Base-by-base conservation (phyloP, 2,888 invertebrate species). In the Drosophila ochracea region DNA sequence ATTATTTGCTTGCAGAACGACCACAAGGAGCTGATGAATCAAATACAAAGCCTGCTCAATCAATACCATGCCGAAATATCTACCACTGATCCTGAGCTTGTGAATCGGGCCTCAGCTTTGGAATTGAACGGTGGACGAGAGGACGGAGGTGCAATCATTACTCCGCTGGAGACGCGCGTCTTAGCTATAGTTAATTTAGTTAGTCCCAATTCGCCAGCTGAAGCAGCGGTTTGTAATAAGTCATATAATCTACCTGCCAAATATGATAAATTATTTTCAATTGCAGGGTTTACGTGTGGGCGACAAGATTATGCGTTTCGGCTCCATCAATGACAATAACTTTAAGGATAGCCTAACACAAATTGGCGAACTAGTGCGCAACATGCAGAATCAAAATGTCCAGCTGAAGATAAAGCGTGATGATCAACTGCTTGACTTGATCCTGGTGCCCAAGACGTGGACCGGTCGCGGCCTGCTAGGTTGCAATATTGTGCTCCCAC, bases 1-100 rank as follows among this genome's bases (percentile, higher is more conserved):
- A 97, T 99, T 66, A 97, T 97, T 91, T 97, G 98, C 92, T 94
- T 98, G 28, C 97, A 97, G 93, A 99, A 98, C 94, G 99, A 99
- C 93, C 96, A 97, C 91, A 97, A 97, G 92, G 94, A 94, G 2
- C 70, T 98, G 39, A 98, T 98, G 96, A 95, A 95, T 77, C 94
- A 95, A 91, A 98, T 99, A 82, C 98, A 98, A 92, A 73, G 69
- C 7, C 68, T 90, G 37, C 93, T 98, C 10, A 95, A 95, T 68
- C 94, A 95, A 71, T 94, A 96, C 2, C 96, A 96, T 82, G 91
- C 94, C 1, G 93, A 95, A 61, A 87, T 92, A 6, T 86, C 89
- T 13, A 88, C 80, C 43, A 81, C 81, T 11, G 85, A 83, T 33
- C 80, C 83, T 6, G 81, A 86, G 49, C 73, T 91, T 9, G 73